Evolutionary conservation across 2,113 vertebrate genomes (phyloP), one percentile per base, ranked within the genome.

Genomic region (Polypterus bichir): DNA sequence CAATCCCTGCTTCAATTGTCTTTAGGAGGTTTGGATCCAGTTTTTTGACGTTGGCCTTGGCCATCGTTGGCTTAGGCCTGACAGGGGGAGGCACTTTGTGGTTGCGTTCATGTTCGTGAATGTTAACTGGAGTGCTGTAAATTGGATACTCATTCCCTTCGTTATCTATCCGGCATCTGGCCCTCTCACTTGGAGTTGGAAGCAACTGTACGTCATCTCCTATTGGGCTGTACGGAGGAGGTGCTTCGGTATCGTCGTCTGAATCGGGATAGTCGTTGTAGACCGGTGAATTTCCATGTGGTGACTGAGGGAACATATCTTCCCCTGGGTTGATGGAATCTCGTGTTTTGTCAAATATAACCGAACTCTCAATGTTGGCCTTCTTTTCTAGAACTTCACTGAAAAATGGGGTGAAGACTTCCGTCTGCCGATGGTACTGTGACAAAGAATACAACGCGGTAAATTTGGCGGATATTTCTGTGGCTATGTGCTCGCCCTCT

Each of bases 71-170:
- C 73, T 98, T 98, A 63, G 93, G 92, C 73, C 92, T 92, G 70
- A 98, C 92, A 1, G 95, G 93, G 54, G 97, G 95, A 89, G 94
- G 97, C 92, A 98, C 95, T 95, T 97, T 98, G 87, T 97, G 97
- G 84, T 97, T 98, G 76, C 94, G 91, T 76, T 98, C 96, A 4
- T 94, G 92, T 65, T 99, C 97, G 57, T 94, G 88, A 77, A 80
- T 88, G 59, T 87, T 92, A 4, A 89, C 51, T 4, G 95, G 95
- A 1, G 92, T 98, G 70, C 92, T 97, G 55, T 95, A 93, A 72
- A 93, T 49, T 45, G 92, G 93, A 75, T 98, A 99, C 65, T 97
- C 96, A 5, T 97, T 97, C 64, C 94, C 96, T 85, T 99, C 96
- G 8, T 92, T 83, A 79, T 99, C 96, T 51, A 97, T 77, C n/a